These are phyloP conservation scores for Sesia bembeciformis DNA, from an alignment of 2,888 invertebrate genomes.

Conservation along the genomic window DNA sequence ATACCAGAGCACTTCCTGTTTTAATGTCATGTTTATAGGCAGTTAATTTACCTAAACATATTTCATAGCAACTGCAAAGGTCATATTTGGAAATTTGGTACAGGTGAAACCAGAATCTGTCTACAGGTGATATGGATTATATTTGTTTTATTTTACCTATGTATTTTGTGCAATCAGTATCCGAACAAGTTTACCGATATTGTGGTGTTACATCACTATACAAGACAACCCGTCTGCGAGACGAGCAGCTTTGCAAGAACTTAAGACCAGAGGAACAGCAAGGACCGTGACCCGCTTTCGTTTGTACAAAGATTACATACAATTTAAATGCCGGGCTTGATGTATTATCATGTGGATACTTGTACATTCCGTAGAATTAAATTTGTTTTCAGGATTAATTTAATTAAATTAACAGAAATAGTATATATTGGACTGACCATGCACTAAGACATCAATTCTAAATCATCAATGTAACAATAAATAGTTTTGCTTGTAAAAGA, in stretches of 20 bases:
- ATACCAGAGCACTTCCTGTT: not conserved
- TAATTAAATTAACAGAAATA: no score
- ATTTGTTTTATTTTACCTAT: slow-evolving; percentile 21
- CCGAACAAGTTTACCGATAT: slow-evolving; percentile 24
- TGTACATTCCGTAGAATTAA: no score
- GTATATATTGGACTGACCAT: no score
- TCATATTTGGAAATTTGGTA: not conserved
- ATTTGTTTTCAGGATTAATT: no score
- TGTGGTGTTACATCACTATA: slow-evolving; percentile 37
- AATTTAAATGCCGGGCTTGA: not conserved
- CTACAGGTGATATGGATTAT: slow-evolving; percentile 8
- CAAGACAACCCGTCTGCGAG: slow-evolving; percentile 43
- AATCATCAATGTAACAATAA: no score
- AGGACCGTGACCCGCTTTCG: slow-evolving; percentile 54
- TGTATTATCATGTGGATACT: not conserved
- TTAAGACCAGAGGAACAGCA: slow-evolving; percentile 45
- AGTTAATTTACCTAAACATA: not conserved
- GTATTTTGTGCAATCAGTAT: slow-evolving; percentile 28
- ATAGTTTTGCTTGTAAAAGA: no score
- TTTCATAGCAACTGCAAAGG: not conserved
- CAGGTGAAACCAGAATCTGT: not conserved
- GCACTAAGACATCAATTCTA: no score
- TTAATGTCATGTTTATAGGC: not conserved
- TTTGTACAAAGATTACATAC: not conserved
- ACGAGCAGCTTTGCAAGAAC: slow-evolving; percentile 34